Evolutionary conservation across 2,113 vertebrate genomes (phyloP), one percentile per base, ranked within the genome.

Genomic region (Psittacula cyanocephala): DNA sequence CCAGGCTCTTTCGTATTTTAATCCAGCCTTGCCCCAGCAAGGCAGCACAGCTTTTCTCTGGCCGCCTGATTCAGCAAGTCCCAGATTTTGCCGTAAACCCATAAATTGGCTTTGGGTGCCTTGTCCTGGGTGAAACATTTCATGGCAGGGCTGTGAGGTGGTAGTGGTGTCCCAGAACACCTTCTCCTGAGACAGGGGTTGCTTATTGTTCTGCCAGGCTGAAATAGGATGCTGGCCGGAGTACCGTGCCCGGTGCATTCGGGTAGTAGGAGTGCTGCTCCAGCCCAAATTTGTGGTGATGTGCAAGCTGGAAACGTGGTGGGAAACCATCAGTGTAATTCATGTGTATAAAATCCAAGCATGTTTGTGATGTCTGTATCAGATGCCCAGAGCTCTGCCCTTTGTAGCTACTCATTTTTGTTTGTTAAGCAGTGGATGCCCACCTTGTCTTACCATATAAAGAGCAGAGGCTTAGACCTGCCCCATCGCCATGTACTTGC

Each of bases 211-310:
- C 29, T 1, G 1, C 25, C 0, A 5, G 46, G 22, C 10, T 79
- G 6, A 24, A 53, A 5, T 14, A 16, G 75, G 75, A 10, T 33
- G 60, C 41, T 44, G 52, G 52, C 25, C 5, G 28, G 11, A 16
- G 23, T 33, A 25, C 24, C 0, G 0, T 1, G 11, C 35, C 0
- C 9, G 35, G 43, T 3, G 20, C 23, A 49, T 62, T 49, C 0
- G 2, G 28, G 63, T 39, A 49, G 47, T 16, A 6, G 65, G 50
- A 52, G 71, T 25, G 49, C 20, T 6, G 1, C 18, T 62, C 25
- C 52, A 43, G 47, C 60, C 53, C 13, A 3, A 7, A 39, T 46
- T 11, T 27, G 37, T 31, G 31, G 43, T 0, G 1, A 12, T 10
- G 33, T 4, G 44, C 33, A 19, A 60, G 50, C 25, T 77, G 81